These are phyloP conservation scores for Thymelicus lineola DNA, from an alignment of 2,888 invertebrate genomes.

Conservation along the genomic window DNA sequence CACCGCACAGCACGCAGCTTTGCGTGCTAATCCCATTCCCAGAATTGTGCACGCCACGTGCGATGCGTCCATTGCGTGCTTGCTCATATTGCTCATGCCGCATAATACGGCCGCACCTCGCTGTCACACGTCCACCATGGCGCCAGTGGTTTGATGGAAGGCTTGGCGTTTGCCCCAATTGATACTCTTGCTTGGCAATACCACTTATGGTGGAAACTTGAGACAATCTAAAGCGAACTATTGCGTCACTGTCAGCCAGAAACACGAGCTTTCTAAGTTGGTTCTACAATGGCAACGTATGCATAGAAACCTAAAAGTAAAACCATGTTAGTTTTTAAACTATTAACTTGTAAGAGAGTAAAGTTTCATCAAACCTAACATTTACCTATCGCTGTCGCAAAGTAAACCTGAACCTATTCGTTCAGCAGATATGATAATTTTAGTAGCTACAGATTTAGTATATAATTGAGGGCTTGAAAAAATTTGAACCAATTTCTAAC, in stretches of 20 bases:
- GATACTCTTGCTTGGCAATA: constrained; percentile 17
- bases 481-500: background rate
- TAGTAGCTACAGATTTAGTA: background rate
- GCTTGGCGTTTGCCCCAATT: constrained; percentile 31
- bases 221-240: too few species aligned
- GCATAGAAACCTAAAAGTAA: too few species aligned
- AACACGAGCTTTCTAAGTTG: too few species aligned
- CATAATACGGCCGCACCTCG: constrained; percentile 10
- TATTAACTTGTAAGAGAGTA: too few species aligned
- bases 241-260: too few species aligned
- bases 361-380: too few species aligned
- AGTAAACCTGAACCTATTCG: too few species aligned
- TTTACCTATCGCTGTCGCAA: too few species aligned
- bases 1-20: constrained; percentile 40
- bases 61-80: constrained; percentile 22
- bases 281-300: too few species aligned
- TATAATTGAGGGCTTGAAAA: background rate
- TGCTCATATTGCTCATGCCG: background rate
- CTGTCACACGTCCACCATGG: constrained; percentile 23
- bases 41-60: constrained; percentile 38
- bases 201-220: too few species aligned
- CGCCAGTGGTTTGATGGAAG: constrained; percentile 32
- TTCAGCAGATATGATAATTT: too few species aligned
- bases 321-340: too few species aligned
- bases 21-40: constrained; percentile 50